Conservation (phyloP, 2,113 vertebrate genomes). For the Vulpes lagopus region DNA sequence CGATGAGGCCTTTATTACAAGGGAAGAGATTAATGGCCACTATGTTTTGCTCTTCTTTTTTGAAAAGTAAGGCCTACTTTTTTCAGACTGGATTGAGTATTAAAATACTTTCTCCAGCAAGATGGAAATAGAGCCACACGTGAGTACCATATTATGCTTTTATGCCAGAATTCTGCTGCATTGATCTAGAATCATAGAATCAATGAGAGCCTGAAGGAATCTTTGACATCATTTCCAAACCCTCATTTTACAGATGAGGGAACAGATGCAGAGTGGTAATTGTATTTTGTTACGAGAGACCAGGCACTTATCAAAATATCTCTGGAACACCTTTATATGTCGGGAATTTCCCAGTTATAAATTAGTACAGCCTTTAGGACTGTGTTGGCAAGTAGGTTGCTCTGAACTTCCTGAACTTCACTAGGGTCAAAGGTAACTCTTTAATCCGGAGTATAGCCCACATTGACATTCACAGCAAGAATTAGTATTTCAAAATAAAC, state of each 20-base stretch:
- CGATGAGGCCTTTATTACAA: background rate
- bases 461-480: background rate
- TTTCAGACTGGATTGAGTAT: background rate
- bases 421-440: conserved; percentile 3
- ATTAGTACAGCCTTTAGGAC: background rate
- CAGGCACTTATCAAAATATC: background rate
- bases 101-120: background rate
- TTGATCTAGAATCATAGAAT: background rate
- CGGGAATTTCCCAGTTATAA: background rate
- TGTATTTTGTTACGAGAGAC: conserved; percentile 2
- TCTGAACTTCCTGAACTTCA: background rate
- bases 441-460: background rate
- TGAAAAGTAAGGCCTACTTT: conserved; percentile 25
- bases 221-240: conserved; percentile 11
- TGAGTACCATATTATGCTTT: background rate
- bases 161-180: background rate
- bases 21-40: background rate
- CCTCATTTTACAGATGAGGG: conserved; percentile 55
- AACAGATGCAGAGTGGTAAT: background rate
- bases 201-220: background rate
- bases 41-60: background rate
- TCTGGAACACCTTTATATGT: background rate
- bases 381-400: background rate
- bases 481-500: background rate
- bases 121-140: background rate